phyloP scores from a whole-genome alignment of 1,140 invertebrate genomes.

The Caligus rogercresseyi region DNA sequence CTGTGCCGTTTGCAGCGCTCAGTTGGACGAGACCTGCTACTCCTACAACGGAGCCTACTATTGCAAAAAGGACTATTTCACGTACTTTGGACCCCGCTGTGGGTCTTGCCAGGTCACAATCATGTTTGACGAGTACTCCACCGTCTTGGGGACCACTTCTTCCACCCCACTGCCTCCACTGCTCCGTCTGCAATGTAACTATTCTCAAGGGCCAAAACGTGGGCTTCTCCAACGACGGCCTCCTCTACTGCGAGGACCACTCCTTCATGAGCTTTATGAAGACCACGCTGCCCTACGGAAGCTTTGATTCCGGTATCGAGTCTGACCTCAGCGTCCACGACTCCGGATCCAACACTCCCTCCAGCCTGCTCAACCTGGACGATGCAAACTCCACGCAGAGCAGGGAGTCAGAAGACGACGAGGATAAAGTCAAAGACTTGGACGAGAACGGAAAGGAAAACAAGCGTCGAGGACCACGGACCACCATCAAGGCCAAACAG shows the following conservation, averaged over 20 bases:
- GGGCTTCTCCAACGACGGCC: slow-evolving; percentile 3
- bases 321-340: slow-evolving; percentile 4
- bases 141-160: neutral
- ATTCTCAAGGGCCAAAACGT: slow-evolving; percentile 9
- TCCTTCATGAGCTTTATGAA: slow-evolving; percentile 16
- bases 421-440: neutral
- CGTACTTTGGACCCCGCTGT: slow-evolving; percentile 14
- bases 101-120: neutral
- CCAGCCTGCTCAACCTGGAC: neutral
- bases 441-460: slow-evolving; percentile 18
- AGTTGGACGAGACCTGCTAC: slow-evolving; percentile 8
- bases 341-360: neutral
- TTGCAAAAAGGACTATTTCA: slow-evolving; percentile 14
- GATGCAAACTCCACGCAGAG: neutral
- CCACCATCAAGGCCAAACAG: slow-evolving; percentile 97
- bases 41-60: slow-evolving; percentile 6
- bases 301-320: slow-evolving; percentile 15
- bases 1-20: slow-evolving; percentile 9
- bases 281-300: slow-evolving; percentile 12
- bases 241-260: slow-evolving; percentile 17
- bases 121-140: neutral
- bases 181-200: neutral
- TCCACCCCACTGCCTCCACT: slow-evolving; percentile 11
- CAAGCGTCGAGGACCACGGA: slow-evolving; percentile 82
- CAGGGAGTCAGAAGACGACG: neutral